These are phyloP conservation scores for Esperia sulphurella DNA, from an alignment of 2,888 invertebrate species.

Conservation along the genomic window DNA sequence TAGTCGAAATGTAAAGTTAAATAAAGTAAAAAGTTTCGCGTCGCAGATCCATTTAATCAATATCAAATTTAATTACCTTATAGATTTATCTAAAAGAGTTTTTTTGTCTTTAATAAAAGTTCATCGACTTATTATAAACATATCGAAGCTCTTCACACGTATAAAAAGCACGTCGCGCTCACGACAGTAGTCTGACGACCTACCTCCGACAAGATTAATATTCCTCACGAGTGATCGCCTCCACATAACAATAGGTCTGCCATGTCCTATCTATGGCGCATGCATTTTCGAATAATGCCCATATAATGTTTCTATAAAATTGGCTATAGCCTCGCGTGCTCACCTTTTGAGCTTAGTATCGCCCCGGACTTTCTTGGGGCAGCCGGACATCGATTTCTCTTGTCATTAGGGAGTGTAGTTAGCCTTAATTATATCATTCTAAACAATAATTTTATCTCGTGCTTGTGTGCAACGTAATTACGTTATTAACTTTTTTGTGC, in stretches of 20 bases:
- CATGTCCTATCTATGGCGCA: constrained; percentile 60
- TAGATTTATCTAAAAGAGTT: too few species aligned
- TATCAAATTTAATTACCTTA: too few species aligned
- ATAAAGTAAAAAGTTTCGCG: too few species aligned
- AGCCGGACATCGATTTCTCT: constrained; percentile 17
- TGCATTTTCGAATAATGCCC: constrained; percentile 76
- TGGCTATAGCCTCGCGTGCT: constrained; percentile 58
- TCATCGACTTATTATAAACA: constrained; percentile 29
- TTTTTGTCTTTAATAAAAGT: neutral
- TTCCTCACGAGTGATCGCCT: constrained; percentile 62
- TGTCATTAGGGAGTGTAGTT: constrained; percentile 12
- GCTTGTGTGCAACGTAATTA: constrained; percentile 16
- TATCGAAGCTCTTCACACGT: constrained; percentile 37
- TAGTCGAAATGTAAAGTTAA: too few species aligned
- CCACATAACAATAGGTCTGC: constrained; percentile 66
- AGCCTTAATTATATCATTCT: constrained; percentile 26
- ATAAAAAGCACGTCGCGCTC: constrained; percentile 37
- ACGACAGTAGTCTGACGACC: constrained; percentile 36
- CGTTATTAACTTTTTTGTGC: constrained; percentile 24
- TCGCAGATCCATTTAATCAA: too few species aligned
- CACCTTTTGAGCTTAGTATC: constrained; percentile 55
- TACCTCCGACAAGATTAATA: constrained; percentile 71
- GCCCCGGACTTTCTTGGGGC: constrained; percentile 55
- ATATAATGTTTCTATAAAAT: constrained; percentile 75
- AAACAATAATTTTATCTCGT: constrained; percentile 24